A percentile compares a stretch with the other conserved stretches of the same genome.
Evolutionary conservation across 2,888 invertebrate genomes (phyloP).

Genomic region (Drosophila antonietae): DNA sequence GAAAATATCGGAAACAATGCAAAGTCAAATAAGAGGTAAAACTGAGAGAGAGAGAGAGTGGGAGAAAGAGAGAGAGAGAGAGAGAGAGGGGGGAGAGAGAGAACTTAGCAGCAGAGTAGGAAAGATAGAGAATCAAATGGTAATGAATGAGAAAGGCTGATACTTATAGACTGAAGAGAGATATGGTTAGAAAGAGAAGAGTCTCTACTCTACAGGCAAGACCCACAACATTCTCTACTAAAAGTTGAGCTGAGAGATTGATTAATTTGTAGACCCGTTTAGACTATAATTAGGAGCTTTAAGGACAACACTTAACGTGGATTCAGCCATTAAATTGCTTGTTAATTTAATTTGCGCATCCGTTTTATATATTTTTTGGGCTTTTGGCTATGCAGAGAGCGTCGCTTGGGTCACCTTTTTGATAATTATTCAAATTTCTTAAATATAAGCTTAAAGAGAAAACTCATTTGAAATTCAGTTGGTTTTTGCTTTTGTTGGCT

Average conservation of each 20-base stretch:
- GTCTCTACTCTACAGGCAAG: neutral
- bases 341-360: conserved; percentile 18
- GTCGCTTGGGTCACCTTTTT: conserved; percentile 5
- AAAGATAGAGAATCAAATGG: neutral
- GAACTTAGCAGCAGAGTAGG: neutral
- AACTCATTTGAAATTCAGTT: conserved; percentile 21
- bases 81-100: neutral
- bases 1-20: neutral
- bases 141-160: too few species aligned
- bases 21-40: neutral
- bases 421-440: conserved; percentile 19
- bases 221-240: neutral
- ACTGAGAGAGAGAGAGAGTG: neutral
- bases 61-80: neutral
- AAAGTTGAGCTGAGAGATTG: neutral
- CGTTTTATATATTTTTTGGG: neutral
- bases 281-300: neutral
- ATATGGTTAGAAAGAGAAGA: neutral
- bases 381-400: conserved; percentile 1
- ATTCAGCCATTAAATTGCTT: conserved; percentile 10
- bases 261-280: neutral
- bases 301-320: neutral
- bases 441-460: conserved; percentile 4
- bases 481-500: conserved; percentile 1
- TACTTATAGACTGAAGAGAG: neutral